A percentile compares a stretch with the other conserved stretches of the same genome.
phyloP scores from a whole-genome alignment of 2,797 vertebrate genomes.

The Leptatherina wallacei region DNA sequence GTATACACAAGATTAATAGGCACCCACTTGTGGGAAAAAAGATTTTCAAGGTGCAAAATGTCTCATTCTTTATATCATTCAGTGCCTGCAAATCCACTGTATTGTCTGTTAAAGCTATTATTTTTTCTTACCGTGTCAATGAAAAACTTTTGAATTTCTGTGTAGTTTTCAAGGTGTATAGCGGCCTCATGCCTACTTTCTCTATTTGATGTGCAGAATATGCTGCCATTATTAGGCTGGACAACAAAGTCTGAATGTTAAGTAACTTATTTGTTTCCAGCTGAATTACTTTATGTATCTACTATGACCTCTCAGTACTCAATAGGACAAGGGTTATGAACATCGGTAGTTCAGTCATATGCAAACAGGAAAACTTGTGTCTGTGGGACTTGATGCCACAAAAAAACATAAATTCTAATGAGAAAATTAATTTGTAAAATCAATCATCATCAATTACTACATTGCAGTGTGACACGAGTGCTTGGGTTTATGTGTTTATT shows the following conservation, averaged over 20 bases:
- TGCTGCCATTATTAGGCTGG: neutral
- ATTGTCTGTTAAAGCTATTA: neutral
- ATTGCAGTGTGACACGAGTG: slow-evolving; percentile 40
- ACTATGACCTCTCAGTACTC: slow-evolving; percentile 47
- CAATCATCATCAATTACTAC: slow-evolving; percentile 68
- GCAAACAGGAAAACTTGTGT: slow-evolving; percentile 70
- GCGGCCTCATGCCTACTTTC: neutral
- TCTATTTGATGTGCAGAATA: neutral
- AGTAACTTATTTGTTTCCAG: slow-evolving; percentile 24
- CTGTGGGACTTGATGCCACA: slow-evolving; percentile 42
- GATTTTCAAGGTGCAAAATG: neutral
- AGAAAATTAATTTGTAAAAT: slow-evolving; percentile 74
- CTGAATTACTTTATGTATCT: slow-evolving; percentile 62
- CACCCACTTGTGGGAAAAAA: neutral
- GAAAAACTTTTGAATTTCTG: neutral
- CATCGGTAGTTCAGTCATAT: slow-evolving; percentile 65
- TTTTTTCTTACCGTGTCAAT: neutral
- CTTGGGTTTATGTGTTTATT: slow-evolving; percentile 61
- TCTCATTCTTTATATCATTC: neutral
- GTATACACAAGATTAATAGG: neutral
- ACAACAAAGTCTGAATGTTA: neutral
- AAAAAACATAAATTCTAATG: slow-evolving; percentile 72
- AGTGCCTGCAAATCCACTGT: neutral
- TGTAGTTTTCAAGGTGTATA: neutral
- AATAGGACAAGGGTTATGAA: slow-evolving; percentile 38